Evolutionary conservation across 2,888 invertebrate genomes (phyloP).

Genomic region (Litoditis marina): DNA sequence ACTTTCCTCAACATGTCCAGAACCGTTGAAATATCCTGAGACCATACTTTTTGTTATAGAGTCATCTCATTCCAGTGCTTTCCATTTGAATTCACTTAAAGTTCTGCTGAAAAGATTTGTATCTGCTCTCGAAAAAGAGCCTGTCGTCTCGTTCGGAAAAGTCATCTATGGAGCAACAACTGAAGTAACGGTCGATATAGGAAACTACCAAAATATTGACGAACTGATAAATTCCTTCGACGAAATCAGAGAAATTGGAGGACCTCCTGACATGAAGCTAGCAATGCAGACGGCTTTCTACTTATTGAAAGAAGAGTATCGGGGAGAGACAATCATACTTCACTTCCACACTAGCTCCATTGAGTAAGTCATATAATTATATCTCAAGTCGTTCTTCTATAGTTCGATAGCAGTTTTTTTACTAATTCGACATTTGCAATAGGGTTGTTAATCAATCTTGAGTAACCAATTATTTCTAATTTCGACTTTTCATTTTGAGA

Average conservation of each 20-base stretch:
- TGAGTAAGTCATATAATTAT: conserved; percentile 23
- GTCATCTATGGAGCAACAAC: conserved; percentile 52
- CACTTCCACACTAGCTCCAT: conserved; percentile 28
- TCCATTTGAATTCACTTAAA: conserved; percentile 26
- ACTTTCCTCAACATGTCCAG: conserved; percentile 7
- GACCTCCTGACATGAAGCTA: conserved; percentile 31
- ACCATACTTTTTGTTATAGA: conserved; percentile 32
- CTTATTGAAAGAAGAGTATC: conserved; percentile 31
- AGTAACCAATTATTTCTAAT: too few species aligned
- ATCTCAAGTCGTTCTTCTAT: too few species aligned
- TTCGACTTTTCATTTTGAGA: too few species aligned
- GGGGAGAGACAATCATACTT: conserved; percentile 29
- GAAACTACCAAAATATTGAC: conserved; percentile 34
- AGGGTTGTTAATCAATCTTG: too few species aligned
- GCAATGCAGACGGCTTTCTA: conserved; percentile 39
- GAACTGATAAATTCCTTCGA: conserved; percentile 45
- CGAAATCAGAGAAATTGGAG: conserved; percentile 50
- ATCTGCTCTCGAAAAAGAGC: conserved; percentile 7
- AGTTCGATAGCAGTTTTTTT: too few species aligned
- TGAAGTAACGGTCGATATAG: conserved; percentile 51
- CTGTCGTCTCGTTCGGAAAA: conserved; percentile 41
- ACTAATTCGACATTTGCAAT: too few species aligned
- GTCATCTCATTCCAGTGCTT: conserved; percentile 26
- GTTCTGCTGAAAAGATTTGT: conserved; percentile 23
- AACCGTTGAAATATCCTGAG: too few species aligned